phyloP scores from a whole-genome alignment of 1,140 invertebrate species.

The Dinoponera quadriceps region DNA sequence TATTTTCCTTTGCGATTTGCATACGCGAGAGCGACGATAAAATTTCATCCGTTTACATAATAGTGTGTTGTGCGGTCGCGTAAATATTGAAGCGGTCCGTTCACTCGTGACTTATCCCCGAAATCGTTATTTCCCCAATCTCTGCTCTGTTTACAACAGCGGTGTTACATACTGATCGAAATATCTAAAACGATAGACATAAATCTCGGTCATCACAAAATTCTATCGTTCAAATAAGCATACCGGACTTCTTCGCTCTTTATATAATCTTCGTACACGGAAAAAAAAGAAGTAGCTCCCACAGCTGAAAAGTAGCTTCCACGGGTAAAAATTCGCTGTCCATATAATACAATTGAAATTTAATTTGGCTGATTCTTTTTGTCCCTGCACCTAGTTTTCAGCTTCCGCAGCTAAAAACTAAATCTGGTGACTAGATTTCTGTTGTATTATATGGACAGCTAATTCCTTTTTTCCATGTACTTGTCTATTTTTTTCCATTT shows the following conservation, averaged over 20 bases:
- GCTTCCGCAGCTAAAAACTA: no score
- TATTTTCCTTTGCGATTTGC: slow-evolving; percentile 60
- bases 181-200: neutral
- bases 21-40: slow-evolving; percentile 57
- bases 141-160: neutral
- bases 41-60: slow-evolving; percentile 61
- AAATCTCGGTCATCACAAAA: neutral
- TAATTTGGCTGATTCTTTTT: no score
- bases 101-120: slow-evolving; percentile 46
- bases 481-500: neutral
- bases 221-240: neutral
- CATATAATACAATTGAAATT: no score
- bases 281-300: no score
- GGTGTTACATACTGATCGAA: neutral
- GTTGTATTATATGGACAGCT: no score
- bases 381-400: no score
- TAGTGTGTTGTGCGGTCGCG: slow-evolving; percentile 55
- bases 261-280: no score
- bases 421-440: no score
- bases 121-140: slow-evolving; percentile 36
- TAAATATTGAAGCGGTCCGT: slow-evolving; percentile 53
- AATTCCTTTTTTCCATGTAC: no score
- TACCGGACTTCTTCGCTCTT: no score
- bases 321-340: no score
- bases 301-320: no score